Evolutionary conservation across 2,113 vertebrate genomes (phyloP), one percentile per base, ranked within the genome.

Genomic region (Ochotona princeps): DNA sequence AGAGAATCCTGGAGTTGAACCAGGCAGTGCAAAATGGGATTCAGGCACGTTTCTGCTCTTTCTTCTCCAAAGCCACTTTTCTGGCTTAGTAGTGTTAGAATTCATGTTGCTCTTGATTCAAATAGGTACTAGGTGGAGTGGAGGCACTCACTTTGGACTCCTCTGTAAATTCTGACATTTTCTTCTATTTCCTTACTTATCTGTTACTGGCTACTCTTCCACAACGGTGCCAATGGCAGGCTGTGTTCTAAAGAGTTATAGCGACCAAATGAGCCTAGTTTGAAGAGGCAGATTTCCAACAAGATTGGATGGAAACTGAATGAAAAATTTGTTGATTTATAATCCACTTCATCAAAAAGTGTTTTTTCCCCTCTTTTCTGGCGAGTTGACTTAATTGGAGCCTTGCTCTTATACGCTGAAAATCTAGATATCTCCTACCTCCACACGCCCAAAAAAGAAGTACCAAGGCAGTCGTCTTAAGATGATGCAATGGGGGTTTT

Each of bases 291-390:
- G 65, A 93, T 75, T 85, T 89, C 12, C 8, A 85, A 73, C 23
- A 76, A 78, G 13, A 83, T 4, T 69, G 32, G 38, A 25, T 35
- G 12, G 72, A 95, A 79, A 76, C 23, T 69, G 20, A 9, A 18
- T 30, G 63, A 78, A 83, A 86, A 75, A 14, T n/a, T 87, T 92
- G 38, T 74, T 70, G 82, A 61, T 89, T 92, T 96, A 26, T 7
- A 54, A 89, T 80, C 15, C 21, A 17, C 72, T 93, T 94, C 25
- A 92, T n/a, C 47, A 65, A 85, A 86, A 82, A 8, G 30, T 66
- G 32, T 17, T 83, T 87, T 87, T 17, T 83, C 83, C 85, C 83
- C 20, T 54, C 25, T 87, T 51, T 12, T 67, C 28, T 67, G 8
- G 9, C 12, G 65, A 47, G 44, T 81, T 7, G 12, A 83, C 57